phyloP scores from a whole-genome alignment of 2,113 vertebrate species.

The Donacobius atricapilla region DNA sequence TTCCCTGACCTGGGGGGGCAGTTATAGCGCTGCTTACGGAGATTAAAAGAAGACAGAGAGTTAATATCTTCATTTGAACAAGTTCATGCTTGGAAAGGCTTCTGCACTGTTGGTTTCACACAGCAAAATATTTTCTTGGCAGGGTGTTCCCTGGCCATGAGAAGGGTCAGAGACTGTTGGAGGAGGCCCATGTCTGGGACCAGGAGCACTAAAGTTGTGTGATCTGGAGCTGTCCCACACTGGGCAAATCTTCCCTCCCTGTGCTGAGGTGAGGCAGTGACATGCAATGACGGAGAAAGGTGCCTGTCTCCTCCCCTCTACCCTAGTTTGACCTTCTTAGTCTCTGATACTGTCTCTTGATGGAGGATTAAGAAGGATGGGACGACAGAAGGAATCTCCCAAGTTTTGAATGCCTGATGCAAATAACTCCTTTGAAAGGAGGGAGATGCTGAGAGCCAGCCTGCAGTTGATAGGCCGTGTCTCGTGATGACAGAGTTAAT shows the following conservation, averaged over 20 bases:
- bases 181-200: background rate
- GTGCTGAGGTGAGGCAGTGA: background rate
- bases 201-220: background rate
- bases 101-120: background rate
- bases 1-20: background rate
- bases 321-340: background rate
- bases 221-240: background rate
- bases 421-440: background rate
- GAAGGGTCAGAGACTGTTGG: background rate
- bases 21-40: background rate
- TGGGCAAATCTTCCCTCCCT: background rate
- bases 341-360: background rate
- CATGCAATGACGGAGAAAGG: background rate
- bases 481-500: slow-evolving; percentile 1
- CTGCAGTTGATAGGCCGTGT: background rate
- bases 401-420: background rate
- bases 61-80: background rate
- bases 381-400: background rate
- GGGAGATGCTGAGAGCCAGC: background rate
- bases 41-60: background rate
- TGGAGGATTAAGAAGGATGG: background rate
- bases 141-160: background rate
- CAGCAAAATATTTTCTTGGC: background rate
- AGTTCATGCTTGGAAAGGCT: background rate
- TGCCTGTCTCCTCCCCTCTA: background rate